Percentiles rank a stretch among this genome's conserved stretches.
These are phyloP conservation scores for Zaprionus camerounensis DNA, from an alignment of 1,140 invertebrate genomes.

Conservation along the genomic window DNA sequence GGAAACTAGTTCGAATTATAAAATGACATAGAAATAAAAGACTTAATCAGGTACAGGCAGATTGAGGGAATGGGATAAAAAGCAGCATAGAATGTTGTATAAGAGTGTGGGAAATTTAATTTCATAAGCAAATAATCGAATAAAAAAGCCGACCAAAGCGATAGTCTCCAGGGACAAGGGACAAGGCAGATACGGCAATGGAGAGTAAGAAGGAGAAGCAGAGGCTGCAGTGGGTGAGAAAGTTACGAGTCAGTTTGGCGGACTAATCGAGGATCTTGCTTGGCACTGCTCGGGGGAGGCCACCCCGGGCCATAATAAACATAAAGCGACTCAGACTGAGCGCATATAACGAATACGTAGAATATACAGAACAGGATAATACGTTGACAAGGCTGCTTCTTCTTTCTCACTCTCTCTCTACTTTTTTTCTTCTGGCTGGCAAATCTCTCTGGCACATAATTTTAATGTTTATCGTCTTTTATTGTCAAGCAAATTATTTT, in stretches of 20 bases:
- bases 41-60: no score
- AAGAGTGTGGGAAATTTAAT: conserved; percentile 58
- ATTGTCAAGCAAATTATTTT: conserved; percentile 84
- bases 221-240: conserved; percentile 52
- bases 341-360: conserved; percentile 36
- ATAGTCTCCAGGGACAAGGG: conserved; percentile 5
- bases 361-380: conserved; percentile 27
- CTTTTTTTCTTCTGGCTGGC: conserved; percentile 6
- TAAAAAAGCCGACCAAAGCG: conserved; percentile 58
- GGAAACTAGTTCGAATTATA: no score
- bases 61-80: background rate
- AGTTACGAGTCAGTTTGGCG: conserved; percentile 79
- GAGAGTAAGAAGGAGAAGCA: conserved; percentile 12
- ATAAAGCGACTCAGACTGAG: conserved; percentile 27
- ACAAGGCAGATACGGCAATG: conserved; percentile 48
- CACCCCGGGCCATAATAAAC: conserved; percentile 59
- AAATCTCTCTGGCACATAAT: conserved; percentile 79
- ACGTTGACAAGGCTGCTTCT: conserved; percentile 58
- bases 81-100: background rate
- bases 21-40: no score
- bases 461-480: conserved; percentile 84
- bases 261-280: conserved; percentile 72
- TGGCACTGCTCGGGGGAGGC: conserved; percentile 4
- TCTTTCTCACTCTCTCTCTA: conserved; percentile 20
- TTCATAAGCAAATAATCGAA: conserved; percentile 74